These are phyloP conservation scores for Tympanuchus pallidicinctus DNA, from an alignment of 2,113 vertebrate genomes.

Conservation along the genomic window DNA sequence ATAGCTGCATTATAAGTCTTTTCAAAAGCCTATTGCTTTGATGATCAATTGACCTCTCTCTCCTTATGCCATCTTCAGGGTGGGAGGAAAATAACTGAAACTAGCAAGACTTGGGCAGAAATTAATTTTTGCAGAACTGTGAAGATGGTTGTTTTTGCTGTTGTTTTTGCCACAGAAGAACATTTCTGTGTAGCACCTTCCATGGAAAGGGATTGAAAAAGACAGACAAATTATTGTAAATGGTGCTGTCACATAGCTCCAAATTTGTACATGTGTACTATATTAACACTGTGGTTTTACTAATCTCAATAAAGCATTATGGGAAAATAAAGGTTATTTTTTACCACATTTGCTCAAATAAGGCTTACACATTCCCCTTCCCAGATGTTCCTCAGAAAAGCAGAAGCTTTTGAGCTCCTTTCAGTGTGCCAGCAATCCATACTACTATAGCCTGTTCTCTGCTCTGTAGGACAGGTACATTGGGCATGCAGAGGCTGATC, in stretches of 20 bases:
- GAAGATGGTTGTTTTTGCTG: neutral
- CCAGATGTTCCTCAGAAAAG: neutral
- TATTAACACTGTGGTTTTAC: neutral
- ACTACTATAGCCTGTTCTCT: neutral
- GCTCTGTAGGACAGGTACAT: neutral
- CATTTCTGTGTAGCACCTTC: neutral
- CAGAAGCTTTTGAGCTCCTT: neutral
- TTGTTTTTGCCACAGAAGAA: neutral
- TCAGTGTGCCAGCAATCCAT: rapidly evolving
- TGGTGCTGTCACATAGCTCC: neutral
- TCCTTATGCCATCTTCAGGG: neutral
- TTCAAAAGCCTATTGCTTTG: neutral
- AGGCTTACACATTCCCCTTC: neutral
- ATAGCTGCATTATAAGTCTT: neutral
- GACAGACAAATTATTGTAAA: neutral
- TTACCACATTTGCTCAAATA: neutral
- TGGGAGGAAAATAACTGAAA: neutral
- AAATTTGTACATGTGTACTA: neutral
- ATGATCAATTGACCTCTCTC: neutral
- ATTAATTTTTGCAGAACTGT: neutral
- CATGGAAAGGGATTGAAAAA: neutral
- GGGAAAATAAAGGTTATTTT: neutral
- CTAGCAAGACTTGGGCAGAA: neutral
- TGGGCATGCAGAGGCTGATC: neutral
- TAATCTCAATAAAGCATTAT: neutral